A percentile compares a stretch with the other conserved stretches of the same genome.
Evolutionary conservation across 2,888 invertebrate genomes (phyloP).

Genomic region (Selenia dentaria): DNA sequence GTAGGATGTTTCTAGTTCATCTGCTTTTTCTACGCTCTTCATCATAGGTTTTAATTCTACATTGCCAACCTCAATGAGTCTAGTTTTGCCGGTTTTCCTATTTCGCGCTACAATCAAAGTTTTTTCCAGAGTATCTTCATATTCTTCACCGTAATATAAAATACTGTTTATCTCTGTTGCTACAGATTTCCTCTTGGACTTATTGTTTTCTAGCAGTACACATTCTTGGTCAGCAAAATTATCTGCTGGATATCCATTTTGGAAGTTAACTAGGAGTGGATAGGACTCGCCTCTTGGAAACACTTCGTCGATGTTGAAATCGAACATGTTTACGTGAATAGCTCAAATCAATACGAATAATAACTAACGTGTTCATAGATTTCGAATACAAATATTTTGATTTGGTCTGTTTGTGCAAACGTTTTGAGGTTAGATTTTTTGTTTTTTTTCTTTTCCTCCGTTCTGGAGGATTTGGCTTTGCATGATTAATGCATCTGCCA

Average conservation of each 20-base stretch:
- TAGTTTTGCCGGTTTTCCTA: constrained; percentile 62
- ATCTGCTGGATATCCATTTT: constrained; percentile 64
- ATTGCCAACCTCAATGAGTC: constrained; percentile 58
- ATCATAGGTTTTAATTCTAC: constrained; percentile 57
- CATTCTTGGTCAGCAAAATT: constrained; percentile 50
- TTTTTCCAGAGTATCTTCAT: constrained; percentile 50
- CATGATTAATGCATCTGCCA: no score
- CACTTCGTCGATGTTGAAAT: constrained; percentile 60
- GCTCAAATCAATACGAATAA: no score
- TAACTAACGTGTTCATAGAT: no score
- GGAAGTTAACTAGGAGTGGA: constrained; percentile 60
- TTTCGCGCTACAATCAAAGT: constrained; percentile 61
- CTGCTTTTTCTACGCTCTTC: constrained; percentile 39
- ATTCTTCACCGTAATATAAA: constrained; percentile 63
- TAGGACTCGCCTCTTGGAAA: constrained; percentile 47
- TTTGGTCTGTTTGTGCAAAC: no score
- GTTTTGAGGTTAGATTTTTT: no score
- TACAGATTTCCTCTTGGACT: constrained; percentile 44
- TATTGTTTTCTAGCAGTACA: constrained; percentile 45
- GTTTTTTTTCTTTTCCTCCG: no score
- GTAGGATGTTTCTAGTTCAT: constrained; percentile 52
- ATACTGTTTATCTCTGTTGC: constrained; percentile 49
- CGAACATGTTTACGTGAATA: constrained; percentile 45
- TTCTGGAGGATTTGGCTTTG: no score
- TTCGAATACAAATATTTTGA: no score